Evolutionary conservation across 2,797 vertebrate genomes (phyloP).

Genomic region (Lerista edwardsae): DNA sequence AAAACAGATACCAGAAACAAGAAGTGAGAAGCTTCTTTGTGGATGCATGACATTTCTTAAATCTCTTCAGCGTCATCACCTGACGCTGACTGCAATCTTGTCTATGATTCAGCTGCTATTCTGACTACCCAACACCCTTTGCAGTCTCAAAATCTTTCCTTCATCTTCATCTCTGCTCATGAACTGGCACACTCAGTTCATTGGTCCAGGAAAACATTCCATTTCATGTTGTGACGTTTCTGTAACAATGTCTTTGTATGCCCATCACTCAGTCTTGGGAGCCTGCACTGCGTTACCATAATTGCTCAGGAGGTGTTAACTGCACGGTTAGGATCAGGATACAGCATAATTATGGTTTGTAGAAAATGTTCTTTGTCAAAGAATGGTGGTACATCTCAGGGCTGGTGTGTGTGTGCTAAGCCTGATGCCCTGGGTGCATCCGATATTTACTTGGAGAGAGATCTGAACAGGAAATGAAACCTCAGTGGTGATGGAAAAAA

Average conservation of each 20-base stretch:
- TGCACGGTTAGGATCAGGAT: neutral
- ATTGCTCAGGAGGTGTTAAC: neutral
- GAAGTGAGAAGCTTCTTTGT: neutral
- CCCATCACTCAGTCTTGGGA: neutral
- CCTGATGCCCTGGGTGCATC: neutral
- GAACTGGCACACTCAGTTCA: neutral
- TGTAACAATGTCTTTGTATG: neutral
- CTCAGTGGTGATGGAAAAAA: neutral
- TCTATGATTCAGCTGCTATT: neutral
- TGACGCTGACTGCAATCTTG: neutral
- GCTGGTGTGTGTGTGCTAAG: neutral
- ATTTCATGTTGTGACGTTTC: neutral
- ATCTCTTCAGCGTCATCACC: neutral
- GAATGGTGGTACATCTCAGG: neutral
- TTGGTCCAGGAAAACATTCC: neutral
- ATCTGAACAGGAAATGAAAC: slow-evolving; percentile 17
- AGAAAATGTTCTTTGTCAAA: neutral
- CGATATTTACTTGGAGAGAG: neutral
- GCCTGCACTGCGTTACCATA: neutral
- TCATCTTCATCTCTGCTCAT: neutral
- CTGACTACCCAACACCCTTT: neutral
- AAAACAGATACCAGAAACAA: too few species aligned
- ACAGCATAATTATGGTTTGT: neutral
- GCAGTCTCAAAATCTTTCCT: neutral
- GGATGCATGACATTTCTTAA: neutral